A percentile compares a stretch with the other conserved stretches of the same genome.
phyloP scores from a whole-genome alignment of 2,888 invertebrate species.

The Campaea margaritaria region DNA sequence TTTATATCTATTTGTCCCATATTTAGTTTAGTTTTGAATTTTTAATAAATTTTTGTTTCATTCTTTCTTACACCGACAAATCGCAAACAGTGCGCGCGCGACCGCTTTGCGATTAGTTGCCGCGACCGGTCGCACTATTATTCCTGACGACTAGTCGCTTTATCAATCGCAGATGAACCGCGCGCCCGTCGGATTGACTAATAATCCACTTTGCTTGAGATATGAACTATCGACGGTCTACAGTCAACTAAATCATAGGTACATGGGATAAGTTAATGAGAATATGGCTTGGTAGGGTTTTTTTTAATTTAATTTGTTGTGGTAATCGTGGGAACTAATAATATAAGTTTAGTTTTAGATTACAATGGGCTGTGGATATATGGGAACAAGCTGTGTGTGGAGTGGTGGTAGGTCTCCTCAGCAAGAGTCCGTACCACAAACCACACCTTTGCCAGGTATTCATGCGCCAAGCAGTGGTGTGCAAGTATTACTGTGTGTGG shows the following conservation, averaged over 20 bases:
- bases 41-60: too few relatives aligned
- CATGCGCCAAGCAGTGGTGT: too few relatives aligned
- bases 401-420: too few relatives aligned
- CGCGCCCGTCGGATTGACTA: slow-evolving; percentile 47
- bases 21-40: too few relatives aligned
- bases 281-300: background rate
- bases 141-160: slow-evolving; percentile 54
- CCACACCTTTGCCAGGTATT: too few relatives aligned
- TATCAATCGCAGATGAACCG: slow-evolving; percentile 39
- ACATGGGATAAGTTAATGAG: background rate
- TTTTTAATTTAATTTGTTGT: background rate
- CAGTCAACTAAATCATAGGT: slow-evolving; percentile 2
- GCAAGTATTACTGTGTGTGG: too few relatives aligned
- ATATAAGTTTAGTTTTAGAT: too few relatives aligned
- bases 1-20: too few relatives aligned
- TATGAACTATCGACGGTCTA: slow-evolving; percentile 17
- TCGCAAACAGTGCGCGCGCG: slow-evolving; percentile 17
- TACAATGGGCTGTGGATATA: too few relatives aligned
- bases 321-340: too few relatives aligned
- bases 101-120: slow-evolving; percentile 53
- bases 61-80: background rate
- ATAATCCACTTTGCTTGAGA: slow-evolving; percentile 43
- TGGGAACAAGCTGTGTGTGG: too few relatives aligned
- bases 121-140: slow-evolving; percentile 52
- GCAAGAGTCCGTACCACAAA: too few relatives aligned